Base-by-base conservation (phyloP, 2,888 invertebrate species). In the Notocelia uddmanniana region DNA sequence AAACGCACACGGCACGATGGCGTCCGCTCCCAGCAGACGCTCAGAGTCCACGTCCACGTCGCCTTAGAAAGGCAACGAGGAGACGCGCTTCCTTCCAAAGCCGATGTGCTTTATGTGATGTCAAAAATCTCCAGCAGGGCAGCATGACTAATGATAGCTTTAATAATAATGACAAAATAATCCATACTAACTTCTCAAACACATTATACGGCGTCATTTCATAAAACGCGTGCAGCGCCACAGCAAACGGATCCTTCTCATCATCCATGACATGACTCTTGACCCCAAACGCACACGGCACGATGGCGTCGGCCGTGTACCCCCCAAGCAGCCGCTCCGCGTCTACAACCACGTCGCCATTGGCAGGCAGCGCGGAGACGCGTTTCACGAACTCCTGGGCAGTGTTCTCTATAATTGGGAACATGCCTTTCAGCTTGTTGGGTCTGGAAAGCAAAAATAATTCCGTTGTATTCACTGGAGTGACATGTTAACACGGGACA, bases 1-100 rank as follows among this genome's bases (percentile, higher is more conserved):
- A 74, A 93, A 93, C 0, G 93, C 93, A 74, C 93, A 93, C 0
- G 93, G 93, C 11, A 93, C 93, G 68, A 93, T 93, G 0, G 93
- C 93, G 73, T 93, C 93, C 0, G 93, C 93, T 2, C 93, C 93
- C 0, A 93, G 87, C 0, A 92, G 76, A 71, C 88, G 86, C 79
- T 91, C 92, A 0, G 90, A 89, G 62, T 90, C 83, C 0, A 92
- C 86, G 68, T 85, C 80, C 66, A 82, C 78, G 55, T 74, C 37
- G 45, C 69, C 70, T 73, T 81, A 77, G 13, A 76, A 77, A 13
- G 88, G 75, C 15, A 88, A 76, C 0, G 80, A 81, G 76, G 80
- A 81, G 0, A 92, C 76, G 66, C 87, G 78, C 0, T 81, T 74
- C 0, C n/a, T n/a, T n/a, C n/a, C n/a, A n/a, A n/a, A n/a, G n/a